phyloP scores from a whole-genome alignment of 2,113 vertebrate genomes.

The Entomyzon cyanotis region DNA sequence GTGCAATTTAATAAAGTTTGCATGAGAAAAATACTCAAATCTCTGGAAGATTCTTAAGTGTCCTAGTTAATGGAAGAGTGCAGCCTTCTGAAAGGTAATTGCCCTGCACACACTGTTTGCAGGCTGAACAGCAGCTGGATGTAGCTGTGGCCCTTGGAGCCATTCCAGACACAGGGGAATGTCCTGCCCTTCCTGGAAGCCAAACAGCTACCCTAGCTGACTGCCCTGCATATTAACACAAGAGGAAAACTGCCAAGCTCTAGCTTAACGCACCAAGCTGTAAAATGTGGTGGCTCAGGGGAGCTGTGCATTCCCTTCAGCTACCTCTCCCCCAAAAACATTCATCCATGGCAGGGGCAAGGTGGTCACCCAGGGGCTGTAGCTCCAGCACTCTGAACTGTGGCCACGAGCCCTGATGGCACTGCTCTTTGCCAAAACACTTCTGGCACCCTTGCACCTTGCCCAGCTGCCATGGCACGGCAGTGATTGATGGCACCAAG shows the following conservation, averaged over 20 bases:
- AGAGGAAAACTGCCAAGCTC: background rate
- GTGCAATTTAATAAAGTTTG: background rate
- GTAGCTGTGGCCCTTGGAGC: background rate
- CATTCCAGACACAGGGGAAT: background rate
- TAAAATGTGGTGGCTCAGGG: accelerated
- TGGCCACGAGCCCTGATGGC: accelerated
- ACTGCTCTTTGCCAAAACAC: background rate
- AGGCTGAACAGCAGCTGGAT: background rate
- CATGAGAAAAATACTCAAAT: background rate
- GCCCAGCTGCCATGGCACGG: accelerated
- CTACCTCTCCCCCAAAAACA: background rate
- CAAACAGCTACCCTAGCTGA: background rate
- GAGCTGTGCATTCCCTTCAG: background rate
- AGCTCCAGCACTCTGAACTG: background rate
- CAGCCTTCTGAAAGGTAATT: background rate
- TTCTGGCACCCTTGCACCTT: background rate
- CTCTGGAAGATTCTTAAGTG: background rate
- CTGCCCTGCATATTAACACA: background rate
- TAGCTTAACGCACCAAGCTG: background rate
- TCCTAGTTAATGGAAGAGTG: background rate
- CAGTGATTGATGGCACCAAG: background rate
- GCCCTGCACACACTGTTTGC: background rate
- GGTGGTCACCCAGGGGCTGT: accelerated
- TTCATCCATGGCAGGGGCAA: accelerated
- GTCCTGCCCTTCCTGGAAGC: background rate